Percentiles rank a stretch among this genome's conserved stretches.
Conservation (phyloP, 2,797 vertebrate genomes). For the Neomorphus geoffroyi region DNA sequence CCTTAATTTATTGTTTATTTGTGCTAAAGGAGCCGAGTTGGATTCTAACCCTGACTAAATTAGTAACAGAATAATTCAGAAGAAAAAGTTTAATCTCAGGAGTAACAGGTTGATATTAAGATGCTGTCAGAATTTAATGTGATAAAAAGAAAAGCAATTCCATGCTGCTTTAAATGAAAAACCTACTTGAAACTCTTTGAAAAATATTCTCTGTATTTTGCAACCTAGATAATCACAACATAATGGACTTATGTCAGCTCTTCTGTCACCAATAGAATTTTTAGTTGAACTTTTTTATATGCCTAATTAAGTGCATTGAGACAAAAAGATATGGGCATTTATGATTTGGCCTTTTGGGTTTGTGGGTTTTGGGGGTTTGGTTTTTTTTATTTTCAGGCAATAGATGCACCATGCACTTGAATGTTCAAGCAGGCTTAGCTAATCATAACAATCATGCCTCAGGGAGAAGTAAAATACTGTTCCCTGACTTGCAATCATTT, state of each 20-base stretch:
- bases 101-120: conserved; percentile 1
- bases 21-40: neutral
- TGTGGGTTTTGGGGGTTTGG: neutral
- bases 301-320: neutral
- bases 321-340: neutral
- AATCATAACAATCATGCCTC: conserved; percentile 3
- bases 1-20: conserved; percentile 26
- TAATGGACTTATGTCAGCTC: neutral
- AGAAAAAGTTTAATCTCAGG: conserved; percentile 14
- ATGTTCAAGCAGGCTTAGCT: neutral
- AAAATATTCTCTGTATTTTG: neutral
- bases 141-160: conserved; percentile 15
- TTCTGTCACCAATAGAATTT: neutral
- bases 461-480: conserved; percentile 27
- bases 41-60: conserved; percentile 48
- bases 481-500: neutral
- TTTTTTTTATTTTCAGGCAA: neutral
- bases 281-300: neutral
- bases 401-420: conserved; percentile 1
- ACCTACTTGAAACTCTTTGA: neutral
- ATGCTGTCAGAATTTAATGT: conserved; percentile 16
- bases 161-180: neutral
- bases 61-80: conserved; percentile 23
- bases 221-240: neutral
- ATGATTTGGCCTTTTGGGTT: neutral